Base-by-base conservation (phyloP, 1,140 invertebrate species). In the Idris sp. region DNA sequence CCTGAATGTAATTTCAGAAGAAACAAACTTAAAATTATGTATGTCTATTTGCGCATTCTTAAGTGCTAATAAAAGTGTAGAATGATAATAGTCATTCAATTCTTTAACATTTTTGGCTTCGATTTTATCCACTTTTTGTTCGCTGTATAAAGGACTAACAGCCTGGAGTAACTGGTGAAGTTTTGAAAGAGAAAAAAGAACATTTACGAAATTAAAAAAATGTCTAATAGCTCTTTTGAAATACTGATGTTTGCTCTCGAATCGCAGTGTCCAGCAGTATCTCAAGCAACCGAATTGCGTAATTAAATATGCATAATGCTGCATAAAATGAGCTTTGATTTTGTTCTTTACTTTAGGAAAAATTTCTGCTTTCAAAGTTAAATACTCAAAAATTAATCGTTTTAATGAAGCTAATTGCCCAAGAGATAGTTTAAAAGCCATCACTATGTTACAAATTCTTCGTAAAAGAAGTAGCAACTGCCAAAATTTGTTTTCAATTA, bases 401-500 rank as follows among this genome's bases (percentile, higher is more conserved):
- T 65, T 4, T 9, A 71, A 41, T 2, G 43, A 2, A 6, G 49
- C 54, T 9, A 76, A 18, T 62, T 68, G 68, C 11, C 36, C 41
- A 16, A 41, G 11, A 9, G 43, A 43, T 43, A 73, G n/a, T 19
- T 56, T 35, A 11, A 56, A 53, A 43, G 36, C 31, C 35, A 54
- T 44, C n/a, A 56, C 16, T 9, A 56, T 25, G 1, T 13, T 5
- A 36, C 22, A 62, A 14, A 76, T 54, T 48, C 72, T 10, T 36
- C 61, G 6, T 5, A 71, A 33, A 8, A 14, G 33, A 7, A 75
- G 18, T 11, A 68, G 11, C 51, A 65, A 54, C 43, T 33, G 16
- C 65, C 65, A 15, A 33, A 26, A 11, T 16, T 49, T 13, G 11
- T 33, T 2, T 13, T 13, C 11, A 3, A 1, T 33, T 13, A 4